These are phyloP conservation scores for Apodemus agrarius DNA, from an alignment of 2,797 vertebrate species.

Conservation along the genomic window DNA sequence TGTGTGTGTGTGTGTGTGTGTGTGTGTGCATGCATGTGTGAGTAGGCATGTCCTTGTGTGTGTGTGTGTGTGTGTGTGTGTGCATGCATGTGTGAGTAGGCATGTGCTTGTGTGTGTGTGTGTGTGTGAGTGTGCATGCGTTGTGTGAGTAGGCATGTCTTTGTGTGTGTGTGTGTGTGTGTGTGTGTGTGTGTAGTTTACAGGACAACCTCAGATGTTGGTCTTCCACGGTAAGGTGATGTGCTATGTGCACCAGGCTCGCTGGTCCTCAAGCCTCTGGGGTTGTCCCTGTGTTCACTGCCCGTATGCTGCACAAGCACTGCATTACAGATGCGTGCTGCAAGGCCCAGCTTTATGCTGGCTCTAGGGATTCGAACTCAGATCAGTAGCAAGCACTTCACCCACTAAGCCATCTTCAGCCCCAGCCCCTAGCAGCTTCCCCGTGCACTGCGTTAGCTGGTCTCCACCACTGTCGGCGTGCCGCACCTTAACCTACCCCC, in stretches of 20 bases:
- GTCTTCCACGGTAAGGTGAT: not conserved
- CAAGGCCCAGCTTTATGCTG: not conserved
- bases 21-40: not conserved
- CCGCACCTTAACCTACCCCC: not conserved
- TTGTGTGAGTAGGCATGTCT: not conserved
- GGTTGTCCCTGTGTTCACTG: too few relatives aligned
- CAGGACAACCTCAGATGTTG: not conserved
- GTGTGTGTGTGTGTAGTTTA: not conserved
- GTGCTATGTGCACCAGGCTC: not conserved
- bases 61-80: not conserved
- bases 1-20: not conserved
- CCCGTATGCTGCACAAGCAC: not conserved
- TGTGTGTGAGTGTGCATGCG: too few relatives aligned
- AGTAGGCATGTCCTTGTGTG: not conserved
- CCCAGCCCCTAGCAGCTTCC: not conserved
- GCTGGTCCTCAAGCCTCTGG: not conserved
- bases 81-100: not conserved
- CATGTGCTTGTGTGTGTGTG: not conserved
- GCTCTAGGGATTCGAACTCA: not conserved
- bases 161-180: not conserved
- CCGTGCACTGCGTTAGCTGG: not conserved
- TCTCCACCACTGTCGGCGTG: fast-evolving
- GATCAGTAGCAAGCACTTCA: not conserved
- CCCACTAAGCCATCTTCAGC: not conserved
- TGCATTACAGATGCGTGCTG: not conserved